These are phyloP conservation scores for Turnix velox DNA, from an alignment of 2,113 vertebrate genomes.

Conservation along the genomic window DNA sequence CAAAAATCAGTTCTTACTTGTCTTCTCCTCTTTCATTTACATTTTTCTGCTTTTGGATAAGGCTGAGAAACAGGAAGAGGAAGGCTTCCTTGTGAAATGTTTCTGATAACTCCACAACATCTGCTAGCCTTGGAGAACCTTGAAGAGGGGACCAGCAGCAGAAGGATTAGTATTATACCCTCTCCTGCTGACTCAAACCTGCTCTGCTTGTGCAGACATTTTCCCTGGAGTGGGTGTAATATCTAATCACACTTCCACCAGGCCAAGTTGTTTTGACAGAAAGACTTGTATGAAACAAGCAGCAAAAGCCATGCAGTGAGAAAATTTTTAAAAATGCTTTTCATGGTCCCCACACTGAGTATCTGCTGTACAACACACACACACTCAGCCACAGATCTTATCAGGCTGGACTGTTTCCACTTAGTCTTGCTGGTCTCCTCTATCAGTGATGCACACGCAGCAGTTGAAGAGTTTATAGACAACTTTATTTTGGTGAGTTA, in stretches of 20 bases:
- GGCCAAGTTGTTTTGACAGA: not conserved
- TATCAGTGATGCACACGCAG: not conserved
- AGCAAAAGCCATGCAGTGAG: not conserved
- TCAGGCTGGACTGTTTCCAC: not conserved
- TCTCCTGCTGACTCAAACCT: not conserved
- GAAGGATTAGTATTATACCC: not conserved
- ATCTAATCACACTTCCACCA: not conserved
- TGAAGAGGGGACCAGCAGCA: not conserved
- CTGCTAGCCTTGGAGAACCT: not conserved
- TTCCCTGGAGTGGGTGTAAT: not conserved
- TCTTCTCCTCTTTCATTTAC: not conserved
- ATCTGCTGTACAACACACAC: not conserved
- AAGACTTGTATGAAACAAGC: not conserved
- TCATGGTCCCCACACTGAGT: not conserved
- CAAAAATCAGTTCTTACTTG: rapidly evolving
- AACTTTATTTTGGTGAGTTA: conserved; percentile 22
- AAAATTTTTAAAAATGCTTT: not conserved
- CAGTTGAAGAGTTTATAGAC: not conserved
- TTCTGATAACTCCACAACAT: not conserved
- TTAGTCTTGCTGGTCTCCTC: not conserved
- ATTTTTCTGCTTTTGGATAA: not conserved
- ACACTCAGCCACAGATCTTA: conserved; percentile 44
- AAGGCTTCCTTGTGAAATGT: not conserved
- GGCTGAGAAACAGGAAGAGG: not conserved
- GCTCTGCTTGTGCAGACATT: not conserved